A percentile compares a stretch with the other conserved stretches of the same genome.
Evolutionary conservation across 2,888 invertebrate genomes (phyloP).

Genomic region (Drosophila aldrichi): DNA sequence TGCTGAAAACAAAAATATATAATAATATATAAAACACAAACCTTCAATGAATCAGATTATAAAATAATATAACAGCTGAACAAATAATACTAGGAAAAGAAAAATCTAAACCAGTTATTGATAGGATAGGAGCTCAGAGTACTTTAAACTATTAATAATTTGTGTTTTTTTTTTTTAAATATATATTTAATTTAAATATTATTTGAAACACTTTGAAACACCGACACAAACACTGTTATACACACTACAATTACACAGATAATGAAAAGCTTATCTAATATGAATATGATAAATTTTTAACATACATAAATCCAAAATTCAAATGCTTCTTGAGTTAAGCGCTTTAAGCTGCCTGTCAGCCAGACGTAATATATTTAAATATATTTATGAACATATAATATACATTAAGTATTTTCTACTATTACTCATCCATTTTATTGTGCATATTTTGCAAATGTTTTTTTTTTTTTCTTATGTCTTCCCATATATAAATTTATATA

Average conservation of each 20-base stretch:
- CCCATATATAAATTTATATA: constrained; percentile 27
- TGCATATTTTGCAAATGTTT: constrained; percentile 57
- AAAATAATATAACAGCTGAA: no score
- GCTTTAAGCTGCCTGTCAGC: constrained; percentile 4
- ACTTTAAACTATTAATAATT: background rate
- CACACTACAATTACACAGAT: constrained; percentile 6
- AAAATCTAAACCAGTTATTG: background rate
- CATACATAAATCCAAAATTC: constrained; percentile 38
- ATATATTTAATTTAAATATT: background rate
- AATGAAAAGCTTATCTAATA: constrained; percentile 1
- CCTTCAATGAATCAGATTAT: no score
- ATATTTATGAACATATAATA: constrained; percentile 15
- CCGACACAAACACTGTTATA: background rate
- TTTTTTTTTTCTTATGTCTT: constrained; percentile 53
- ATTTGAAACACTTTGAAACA: background rate
- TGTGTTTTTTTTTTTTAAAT: background rate
- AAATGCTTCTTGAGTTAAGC: constrained; percentile 31
- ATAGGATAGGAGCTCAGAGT: background rate
- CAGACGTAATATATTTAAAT: background rate
- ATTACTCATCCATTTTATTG: constrained; percentile 38
- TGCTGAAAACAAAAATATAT: no score
- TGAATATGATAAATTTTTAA: constrained; percentile 1
- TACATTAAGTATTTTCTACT: constrained; percentile 20
- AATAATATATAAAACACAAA: no score
- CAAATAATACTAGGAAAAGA: background rate